phyloP scores from a whole-genome alignment of 92 coral and sea anemone genomes.

The Anthopleura xanthogrammica region DNA sequence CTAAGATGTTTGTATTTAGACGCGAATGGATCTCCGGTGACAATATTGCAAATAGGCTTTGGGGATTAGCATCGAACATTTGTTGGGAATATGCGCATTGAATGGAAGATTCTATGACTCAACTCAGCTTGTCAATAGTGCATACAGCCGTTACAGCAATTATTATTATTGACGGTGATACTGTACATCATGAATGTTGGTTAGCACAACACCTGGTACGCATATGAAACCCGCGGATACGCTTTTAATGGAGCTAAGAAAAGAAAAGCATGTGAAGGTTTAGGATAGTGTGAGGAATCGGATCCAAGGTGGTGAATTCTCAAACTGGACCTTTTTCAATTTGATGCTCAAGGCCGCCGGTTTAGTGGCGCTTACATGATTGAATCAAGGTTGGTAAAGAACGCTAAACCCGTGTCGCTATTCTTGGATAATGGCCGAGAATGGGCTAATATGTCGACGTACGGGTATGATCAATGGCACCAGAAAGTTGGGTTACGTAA shows the following conservation, averaged over 20 bases:
- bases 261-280: background rate
- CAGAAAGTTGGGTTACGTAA: background rate
- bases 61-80: background rate
- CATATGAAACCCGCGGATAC: background rate
- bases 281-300: background rate
- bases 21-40: background rate
- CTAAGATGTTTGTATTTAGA: background rate
- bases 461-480: constrained; percentile 9
- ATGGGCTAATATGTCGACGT: background rate
- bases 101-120: background rate
- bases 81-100: background rate
- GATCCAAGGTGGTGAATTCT: background rate
- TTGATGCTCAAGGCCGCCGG: constrained; percentile 1
- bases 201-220: constrained; percentile 4
- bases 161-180: background rate
- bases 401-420: background rate
- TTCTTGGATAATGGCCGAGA: background rate
- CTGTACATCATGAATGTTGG: background rate
- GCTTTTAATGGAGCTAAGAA: background rate
- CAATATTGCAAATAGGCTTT: constrained; percentile 6
- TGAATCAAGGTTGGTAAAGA: background rate
- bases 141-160: constrained; percentile 1
- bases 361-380: background rate
- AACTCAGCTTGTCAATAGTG: background rate
- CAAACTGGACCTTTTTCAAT: background rate